Percentiles rank a stretch among this genome's conserved stretches.
These are phyloP conservation scores for Slavum lentiscoides DNA, from an alignment of 2,888 invertebrate genomes.

Conservation along the genomic window DNA sequence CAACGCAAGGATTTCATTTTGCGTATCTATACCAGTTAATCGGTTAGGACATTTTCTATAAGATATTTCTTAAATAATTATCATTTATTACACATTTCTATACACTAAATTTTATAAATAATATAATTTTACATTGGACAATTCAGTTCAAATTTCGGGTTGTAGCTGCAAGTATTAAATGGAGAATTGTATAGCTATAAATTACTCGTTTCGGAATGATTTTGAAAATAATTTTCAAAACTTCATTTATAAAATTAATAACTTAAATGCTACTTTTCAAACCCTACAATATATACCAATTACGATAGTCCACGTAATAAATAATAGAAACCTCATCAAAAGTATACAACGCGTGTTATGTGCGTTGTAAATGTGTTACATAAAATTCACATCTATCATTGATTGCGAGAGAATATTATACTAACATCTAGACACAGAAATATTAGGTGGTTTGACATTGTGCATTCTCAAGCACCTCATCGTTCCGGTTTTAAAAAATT, in stretches of 20 bases:
- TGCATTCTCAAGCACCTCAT: neutral
- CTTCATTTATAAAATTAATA: too few relatives aligned
- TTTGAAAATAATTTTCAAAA: too few relatives aligned
- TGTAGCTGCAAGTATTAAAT: too few relatives aligned
- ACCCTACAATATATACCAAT: too few relatives aligned
- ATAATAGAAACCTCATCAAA: too few relatives aligned
- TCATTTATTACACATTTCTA: neutral
- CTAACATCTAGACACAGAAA: neutral
- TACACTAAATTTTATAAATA: neutral
- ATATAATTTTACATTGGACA: too few relatives aligned
- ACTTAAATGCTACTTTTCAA: too few relatives aligned
- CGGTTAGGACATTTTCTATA: neutral
- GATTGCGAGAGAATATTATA: neutral
- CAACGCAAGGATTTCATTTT: neutral
- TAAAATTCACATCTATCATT: neutral
- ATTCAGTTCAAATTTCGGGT: neutral
- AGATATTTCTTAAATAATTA: neutral
- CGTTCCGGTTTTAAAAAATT: slow-evolving; percentile 18
- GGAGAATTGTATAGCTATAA: too few relatives aligned
- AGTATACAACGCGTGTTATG: too few relatives aligned
- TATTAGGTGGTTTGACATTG: neutral
- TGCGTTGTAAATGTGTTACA: too few relatives aligned
- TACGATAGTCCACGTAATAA: too few relatives aligned
- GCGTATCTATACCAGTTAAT: neutral
- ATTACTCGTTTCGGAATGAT: too few relatives aligned